Base-by-base conservation (phyloP, 2,888 invertebrate species). In the Morpho deidamia region DNA sequence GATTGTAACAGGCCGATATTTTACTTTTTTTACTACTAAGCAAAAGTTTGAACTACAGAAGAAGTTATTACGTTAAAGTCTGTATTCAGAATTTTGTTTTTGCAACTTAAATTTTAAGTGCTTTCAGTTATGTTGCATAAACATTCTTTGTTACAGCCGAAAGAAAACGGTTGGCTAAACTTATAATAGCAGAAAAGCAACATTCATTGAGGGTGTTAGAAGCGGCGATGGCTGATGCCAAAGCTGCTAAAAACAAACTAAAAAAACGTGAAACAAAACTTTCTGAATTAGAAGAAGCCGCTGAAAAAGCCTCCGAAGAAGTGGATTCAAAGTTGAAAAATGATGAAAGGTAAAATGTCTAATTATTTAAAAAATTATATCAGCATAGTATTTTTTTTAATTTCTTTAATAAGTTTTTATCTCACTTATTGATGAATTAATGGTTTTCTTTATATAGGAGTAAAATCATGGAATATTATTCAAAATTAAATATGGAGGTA, bases 401-500 rank as follows among this genome's bases (percentile, higher is more conserved):
- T 14, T 14, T 14, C 1, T 5, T 23, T 23, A 23, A 23, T 23
- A 23, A 23, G 4, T 23, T 23, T 23, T 2, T 23, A 23, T 23
- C 4, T n/a, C n/a, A n/a, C n/a, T 23, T 23, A 23, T n/a, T 11
- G 7, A 38, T 10, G 23, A 40, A 8, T 39, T 37, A 23, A 49
- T 32, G 44, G n/a, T n/a, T 45, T 9, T 10, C 32, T 12, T 43
- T 53, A 11, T 57, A 88, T 86, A 93, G 93, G 44, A 83, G 83
- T 54, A 91, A 91, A 74, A 88, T 93, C 63, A 86, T 92, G 67
- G 90, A 91, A 64, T 93, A 93, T 70, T 94, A 94, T 65, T 88
- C 92, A n/a, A 90, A 92, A 66, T 70, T 94, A 41, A 91, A 91
- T 38, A 89, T 90, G 70, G 90, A 91, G 65, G 91, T 92, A 0